A percentile compares a stretch with the other conserved stretches of the same genome.
Evolutionary conservation across 2,797 vertebrate genomes (phyloP).

Genomic region (Sphenopsis melanotis): DNA sequence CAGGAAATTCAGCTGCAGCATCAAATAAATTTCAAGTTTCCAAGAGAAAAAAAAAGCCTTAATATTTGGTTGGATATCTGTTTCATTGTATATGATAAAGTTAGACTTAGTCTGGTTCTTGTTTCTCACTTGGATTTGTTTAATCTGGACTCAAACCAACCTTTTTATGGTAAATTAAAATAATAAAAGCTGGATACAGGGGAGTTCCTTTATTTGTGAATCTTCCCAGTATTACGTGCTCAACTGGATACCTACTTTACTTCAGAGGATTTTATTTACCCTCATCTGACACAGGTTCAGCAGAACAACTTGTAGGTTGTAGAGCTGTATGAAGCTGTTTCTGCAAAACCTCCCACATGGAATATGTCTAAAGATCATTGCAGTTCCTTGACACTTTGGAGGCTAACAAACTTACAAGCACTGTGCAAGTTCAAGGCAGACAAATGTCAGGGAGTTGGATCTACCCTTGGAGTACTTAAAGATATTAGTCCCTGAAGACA

Average conservation of each 20-base stretch:
- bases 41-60: neutral
- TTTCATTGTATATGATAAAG: neutral
- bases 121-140: neutral
- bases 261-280: conserved; percentile 29
- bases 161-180: neutral
- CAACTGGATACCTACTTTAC: neutral
- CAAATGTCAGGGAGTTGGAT: conserved; percentile 23
- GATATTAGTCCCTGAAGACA: neutral
- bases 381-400: neutral
- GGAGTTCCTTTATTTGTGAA: neutral
- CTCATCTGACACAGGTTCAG: conserved; percentile 13
- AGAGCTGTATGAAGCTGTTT: neutral
- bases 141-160: neutral
- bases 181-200: neutral
- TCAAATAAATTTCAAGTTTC: neutral
- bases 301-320: conserved; percentile 3
- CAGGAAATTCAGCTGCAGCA: neutral
- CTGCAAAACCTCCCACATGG: conserved; percentile 17
- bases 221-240: neutral
- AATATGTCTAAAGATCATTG: conserved; percentile 18
- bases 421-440: conserved; percentile 37
- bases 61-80: neutral
- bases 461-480: conserved; percentile 24
- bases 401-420: neutral
- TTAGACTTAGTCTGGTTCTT: neutral